Conservation (phyloP, 2,113 vertebrate species). For the Mormoops blainvillei region DNA sequence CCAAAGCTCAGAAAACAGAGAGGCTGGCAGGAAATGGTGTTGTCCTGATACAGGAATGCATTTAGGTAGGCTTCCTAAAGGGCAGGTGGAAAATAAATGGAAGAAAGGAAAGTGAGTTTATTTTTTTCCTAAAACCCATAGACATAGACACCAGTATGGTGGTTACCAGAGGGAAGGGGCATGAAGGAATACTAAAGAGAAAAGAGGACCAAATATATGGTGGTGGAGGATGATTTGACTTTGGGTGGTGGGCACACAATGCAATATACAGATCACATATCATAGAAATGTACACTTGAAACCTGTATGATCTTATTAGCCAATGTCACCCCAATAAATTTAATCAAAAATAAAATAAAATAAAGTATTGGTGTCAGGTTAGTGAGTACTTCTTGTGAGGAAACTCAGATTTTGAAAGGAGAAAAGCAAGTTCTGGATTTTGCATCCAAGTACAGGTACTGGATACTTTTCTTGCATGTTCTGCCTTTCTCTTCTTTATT, state of each 20-base stretch:
- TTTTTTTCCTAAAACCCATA: background rate
- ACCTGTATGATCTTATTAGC: background rate
- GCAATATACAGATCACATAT: too few species aligned
- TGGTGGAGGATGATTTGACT: too few species aligned
- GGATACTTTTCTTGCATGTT: background rate
- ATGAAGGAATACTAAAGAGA: background rate
- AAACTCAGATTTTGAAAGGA: background rate
- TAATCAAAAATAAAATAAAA: background rate
- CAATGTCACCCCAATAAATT: background rate
- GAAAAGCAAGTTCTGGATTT: background rate
- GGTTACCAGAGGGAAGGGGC: background rate
- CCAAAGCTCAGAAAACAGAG: too few species aligned
- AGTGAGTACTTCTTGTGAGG: too few species aligned
- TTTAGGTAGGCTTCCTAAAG: too few species aligned
- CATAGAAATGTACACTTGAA: background rate
- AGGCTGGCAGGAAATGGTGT: too few species aligned
- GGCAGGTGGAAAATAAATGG: too few species aligned
- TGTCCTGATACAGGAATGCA: too few species aligned
- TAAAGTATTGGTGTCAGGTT: background rate
- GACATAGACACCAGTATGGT: background rate
- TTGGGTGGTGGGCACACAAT: too few species aligned
- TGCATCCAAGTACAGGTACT: too few species aligned
- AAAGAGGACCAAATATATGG: too few species aligned
- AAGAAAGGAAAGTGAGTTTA: too few species aligned
- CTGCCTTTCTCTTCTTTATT: background rate